Conservation (phyloP, 2,888 invertebrate species). For the Heliconius ismenius region DNA sequence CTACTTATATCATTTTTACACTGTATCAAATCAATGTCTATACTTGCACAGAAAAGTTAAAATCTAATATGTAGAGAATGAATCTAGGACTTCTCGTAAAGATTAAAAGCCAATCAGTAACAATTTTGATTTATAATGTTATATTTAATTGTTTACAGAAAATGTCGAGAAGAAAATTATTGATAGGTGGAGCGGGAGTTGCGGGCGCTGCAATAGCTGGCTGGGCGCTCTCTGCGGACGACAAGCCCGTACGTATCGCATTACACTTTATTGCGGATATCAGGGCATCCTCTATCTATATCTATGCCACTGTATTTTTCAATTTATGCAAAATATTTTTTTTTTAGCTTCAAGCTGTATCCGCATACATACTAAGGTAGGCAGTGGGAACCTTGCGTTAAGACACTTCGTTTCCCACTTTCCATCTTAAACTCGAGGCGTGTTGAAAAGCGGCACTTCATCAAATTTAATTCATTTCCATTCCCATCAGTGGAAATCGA, state of each 20-base stretch:
- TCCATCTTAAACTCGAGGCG: too few relatives aligned
- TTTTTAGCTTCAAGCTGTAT: too few relatives aligned
- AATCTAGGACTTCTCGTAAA: too few relatives aligned
- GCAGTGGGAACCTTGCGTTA: too few relatives aligned
- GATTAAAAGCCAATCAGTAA: neutral
- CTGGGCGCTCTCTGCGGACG: constrained; percentile 83
- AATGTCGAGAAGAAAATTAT: constrained; percentile 82
- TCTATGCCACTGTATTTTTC: neutral
- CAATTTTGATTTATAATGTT: neutral
- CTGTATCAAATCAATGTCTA: too few relatives aligned
- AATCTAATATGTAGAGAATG: too few relatives aligned
- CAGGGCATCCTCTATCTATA: constrained; percentile 22
- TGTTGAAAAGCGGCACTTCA: too few relatives aligned
- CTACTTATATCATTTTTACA: too few relatives aligned
- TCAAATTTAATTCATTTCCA: too few relatives aligned
- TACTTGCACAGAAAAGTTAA: neutral
- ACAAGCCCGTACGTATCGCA: constrained; percentile 67
- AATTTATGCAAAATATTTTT: neutral
- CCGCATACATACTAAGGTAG: too few relatives aligned
- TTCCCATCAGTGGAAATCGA: too few relatives aligned
- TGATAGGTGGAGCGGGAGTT: constrained; percentile 82
- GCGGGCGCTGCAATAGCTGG: constrained; percentile 83
- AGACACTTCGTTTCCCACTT: too few relatives aligned
- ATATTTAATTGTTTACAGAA: constrained; percentile 56
- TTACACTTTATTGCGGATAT: constrained; percentile 29